Evolutionary conservation across 2,113 vertebrate genomes (phyloP).

Genomic region (Gymnobelideus leadbeateri): DNA sequence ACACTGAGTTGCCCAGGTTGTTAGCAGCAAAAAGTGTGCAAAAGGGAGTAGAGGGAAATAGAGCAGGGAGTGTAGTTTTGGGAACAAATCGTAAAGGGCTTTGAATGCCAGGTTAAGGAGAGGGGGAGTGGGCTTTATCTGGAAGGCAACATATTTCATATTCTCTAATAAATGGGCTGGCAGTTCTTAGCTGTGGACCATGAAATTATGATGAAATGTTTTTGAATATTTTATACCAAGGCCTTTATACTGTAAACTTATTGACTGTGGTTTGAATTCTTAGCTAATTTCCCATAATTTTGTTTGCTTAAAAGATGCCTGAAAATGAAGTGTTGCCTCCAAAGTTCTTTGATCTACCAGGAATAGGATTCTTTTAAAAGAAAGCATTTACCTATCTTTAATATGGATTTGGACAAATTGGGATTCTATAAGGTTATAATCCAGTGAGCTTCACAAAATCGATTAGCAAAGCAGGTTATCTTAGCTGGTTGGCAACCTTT

Average conservation of each 20-base stretch:
- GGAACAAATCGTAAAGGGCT: neutral
- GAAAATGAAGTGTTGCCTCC: constrained; percentile 7
- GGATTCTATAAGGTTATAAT: neutral
- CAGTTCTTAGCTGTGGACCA: neutral
- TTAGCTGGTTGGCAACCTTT: neutral
- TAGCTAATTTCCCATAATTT: constrained; percentile 25
- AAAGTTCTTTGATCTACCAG: neutral
- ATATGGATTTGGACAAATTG: neutral
- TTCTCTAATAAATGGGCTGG: neutral
- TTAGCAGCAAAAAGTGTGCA: neutral
- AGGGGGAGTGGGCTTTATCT: neutral
- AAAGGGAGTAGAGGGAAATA: neutral
- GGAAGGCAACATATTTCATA: neutral
- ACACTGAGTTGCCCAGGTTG: neutral
- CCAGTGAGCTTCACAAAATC: neutral
- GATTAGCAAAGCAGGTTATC: neutral
- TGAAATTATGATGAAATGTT: neutral
- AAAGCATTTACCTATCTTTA: neutral
- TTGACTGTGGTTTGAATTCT: constrained; percentile 29
- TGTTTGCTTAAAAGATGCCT: constrained; percentile 33
- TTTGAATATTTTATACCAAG: neutral
- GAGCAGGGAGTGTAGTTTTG: neutral
- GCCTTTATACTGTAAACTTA: neutral
- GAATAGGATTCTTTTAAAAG: neutral
- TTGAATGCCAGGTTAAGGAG: neutral